These are phyloP conservation scores for Clepsis dumicolana DNA, from an alignment of 2,888 invertebrate genomes.

Conservation along the genomic window DNA sequence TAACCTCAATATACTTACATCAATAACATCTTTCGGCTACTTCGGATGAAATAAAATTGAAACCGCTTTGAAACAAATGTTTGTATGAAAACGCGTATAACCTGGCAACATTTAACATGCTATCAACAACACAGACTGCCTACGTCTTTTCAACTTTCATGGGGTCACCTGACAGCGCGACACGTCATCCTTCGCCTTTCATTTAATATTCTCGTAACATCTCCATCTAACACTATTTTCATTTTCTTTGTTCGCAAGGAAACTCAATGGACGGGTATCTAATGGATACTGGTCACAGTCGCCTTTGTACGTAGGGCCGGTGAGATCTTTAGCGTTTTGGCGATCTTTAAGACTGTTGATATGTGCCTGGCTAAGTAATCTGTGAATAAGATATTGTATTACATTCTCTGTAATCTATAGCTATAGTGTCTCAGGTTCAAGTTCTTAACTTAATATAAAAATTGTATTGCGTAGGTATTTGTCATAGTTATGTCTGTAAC, in stretches of 20 bases:
- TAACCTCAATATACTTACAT: too few species aligned
- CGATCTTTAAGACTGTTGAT: neutral
- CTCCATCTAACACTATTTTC: slow-evolving; percentile 15
- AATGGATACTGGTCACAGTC: slow-evolving; percentile 9
- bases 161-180: neutral
- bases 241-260: slow-evolving; percentile 1
- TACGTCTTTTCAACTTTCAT: neutral
- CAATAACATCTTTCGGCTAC: too few species aligned
- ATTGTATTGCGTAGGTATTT: too few species aligned
- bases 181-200: neutral
- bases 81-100: too few species aligned
- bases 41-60: too few species aligned
- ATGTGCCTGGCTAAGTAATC: neutral
- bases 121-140: neutral
- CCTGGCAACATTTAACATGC: neutral
- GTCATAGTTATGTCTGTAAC: too few species aligned
- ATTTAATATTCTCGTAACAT: slow-evolving; percentile 5
- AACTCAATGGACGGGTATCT: neutral
- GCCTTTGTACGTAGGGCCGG: neutral
- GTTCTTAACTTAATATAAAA: too few species aligned
- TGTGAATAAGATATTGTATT: neutral
- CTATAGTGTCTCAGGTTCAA: too few species aligned
- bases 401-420: neutral
- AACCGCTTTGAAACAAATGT: too few species aligned
- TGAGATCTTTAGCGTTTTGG: neutral